phyloP scores from a whole-genome alignment of 2,113 vertebrate species.

The Dipodomys spectabilis region DNA sequence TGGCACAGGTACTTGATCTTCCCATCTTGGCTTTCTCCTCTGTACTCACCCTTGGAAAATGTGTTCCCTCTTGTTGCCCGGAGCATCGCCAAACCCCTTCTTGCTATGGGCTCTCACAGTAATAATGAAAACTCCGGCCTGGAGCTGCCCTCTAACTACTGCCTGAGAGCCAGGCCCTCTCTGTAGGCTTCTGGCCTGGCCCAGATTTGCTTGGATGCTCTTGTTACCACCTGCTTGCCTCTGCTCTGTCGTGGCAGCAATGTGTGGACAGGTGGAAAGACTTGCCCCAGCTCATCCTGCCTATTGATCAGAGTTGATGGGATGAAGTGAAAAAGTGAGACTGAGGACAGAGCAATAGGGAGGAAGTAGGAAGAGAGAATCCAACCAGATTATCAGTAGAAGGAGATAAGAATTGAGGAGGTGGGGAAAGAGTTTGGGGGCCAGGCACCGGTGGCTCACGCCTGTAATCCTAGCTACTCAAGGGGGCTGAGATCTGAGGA shows the following conservation, averaged over 20 bases:
- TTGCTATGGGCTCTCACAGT: not conserved
- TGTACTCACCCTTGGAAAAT: not conserved
- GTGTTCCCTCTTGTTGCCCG: not conserved
- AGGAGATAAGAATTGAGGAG: not conserved
- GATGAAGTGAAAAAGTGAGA: not conserved
- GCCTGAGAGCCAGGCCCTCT: not conserved
- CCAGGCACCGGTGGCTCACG: too few species aligned
- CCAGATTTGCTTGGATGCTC: not conserved
- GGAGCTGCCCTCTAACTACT: not conserved
- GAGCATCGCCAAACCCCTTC: not conserved
- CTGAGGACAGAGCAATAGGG: not conserved
- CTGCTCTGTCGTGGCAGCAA: not conserved
- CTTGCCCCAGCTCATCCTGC: not conserved
- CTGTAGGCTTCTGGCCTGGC: not conserved
- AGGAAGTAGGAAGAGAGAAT: not conserved
- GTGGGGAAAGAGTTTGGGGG: not conserved
- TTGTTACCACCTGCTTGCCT: constrained; percentile 11
- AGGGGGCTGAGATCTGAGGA: too few species aligned
- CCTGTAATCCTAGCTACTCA: too few species aligned
- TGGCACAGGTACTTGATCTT: not conserved
- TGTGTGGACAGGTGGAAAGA: not conserved
- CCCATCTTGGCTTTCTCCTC: not conserved
- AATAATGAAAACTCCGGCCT: not conserved
- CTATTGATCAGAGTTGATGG: not conserved
- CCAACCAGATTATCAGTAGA: not conserved